Evolutionary conservation across 2,888 invertebrate species (phyloP), one percentile per base, ranked within the genome.

Genomic region (Drosophila bunnanda): DNA sequence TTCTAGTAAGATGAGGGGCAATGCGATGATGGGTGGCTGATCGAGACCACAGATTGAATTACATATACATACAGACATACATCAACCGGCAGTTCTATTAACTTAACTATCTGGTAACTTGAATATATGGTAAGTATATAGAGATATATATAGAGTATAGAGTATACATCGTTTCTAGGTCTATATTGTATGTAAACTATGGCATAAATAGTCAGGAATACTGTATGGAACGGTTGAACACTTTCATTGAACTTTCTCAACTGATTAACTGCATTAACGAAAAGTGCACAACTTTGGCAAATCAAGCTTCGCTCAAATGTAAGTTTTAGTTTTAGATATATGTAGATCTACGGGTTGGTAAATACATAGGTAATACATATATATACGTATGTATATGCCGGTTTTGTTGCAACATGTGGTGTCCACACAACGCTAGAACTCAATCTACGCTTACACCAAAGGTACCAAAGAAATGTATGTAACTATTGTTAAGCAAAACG

Each of bases 281-380:
- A 85, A 85, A 68, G 77, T 85, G 73, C 70, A 82, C 50, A 65
- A 71, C 60, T 61, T 58, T 44, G 55, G 46, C 44, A 75, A 66
- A 54, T 62, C 56, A 79, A 75, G 67, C 67, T 71, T 46, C 54
- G 62, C 60, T 58, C 25, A 62, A 68, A 57, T 41, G 13, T 41
- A 15, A 41, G 25, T 22, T 39, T 30, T 20, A 28, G 22, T 48
- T 46, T 36, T 32, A 15, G 20, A 34, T 34, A 15, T 52, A 52
- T 52, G 50, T 52, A 55, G 38, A 46, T 44, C 69, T 64, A 80
- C 78, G 25, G 75, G 75, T 53, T 71, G 41, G 32, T 50, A 70
- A 66, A 68, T 66, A 65, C 59, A 81, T 57, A 48, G 65, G 65
- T 64, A 64, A 39, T 65, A 64, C 34, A 80, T 60, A 39, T 60